Conservation (phyloP, 2,113 vertebrate species). For the Malurus elegans region DNA sequence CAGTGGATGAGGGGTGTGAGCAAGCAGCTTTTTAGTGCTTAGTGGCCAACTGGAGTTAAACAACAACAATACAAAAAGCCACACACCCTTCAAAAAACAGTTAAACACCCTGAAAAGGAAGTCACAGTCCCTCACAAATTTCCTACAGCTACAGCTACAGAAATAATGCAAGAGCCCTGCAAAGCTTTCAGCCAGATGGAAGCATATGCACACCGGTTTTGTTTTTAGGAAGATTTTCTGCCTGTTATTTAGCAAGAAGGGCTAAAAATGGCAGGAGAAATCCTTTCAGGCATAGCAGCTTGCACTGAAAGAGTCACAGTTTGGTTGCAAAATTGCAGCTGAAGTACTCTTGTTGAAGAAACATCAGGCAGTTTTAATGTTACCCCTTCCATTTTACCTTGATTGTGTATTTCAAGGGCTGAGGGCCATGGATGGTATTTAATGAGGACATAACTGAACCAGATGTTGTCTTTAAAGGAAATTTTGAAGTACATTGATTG, state of each 20-base stretch:
- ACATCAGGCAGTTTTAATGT: neutral
- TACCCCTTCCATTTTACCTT: neutral
- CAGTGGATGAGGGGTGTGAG: neutral
- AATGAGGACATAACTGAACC: neutral
- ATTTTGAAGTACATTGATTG: neutral
- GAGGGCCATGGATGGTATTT: neutral
- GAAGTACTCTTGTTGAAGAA: neutral
- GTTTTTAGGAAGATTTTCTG: neutral
- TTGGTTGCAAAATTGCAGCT: neutral
- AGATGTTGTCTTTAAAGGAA: neutral
- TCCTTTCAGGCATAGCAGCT: neutral
- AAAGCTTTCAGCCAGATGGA: neutral
- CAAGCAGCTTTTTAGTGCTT: neutral
- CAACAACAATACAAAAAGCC: neutral
- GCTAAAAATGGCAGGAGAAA: neutral
- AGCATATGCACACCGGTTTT: neutral
- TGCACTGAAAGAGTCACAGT: neutral
- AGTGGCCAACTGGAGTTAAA: neutral
- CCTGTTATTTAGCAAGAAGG: neutral
- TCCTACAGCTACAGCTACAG: neutral
- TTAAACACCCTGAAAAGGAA: fast-evolving
- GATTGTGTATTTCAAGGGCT: neutral
- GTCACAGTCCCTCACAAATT: neutral
- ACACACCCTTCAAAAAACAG: neutral
- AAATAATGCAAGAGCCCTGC: neutral